A percentile compares a stretch with the other conserved stretches of the same genome.
Evolutionary conservation across 1,140 invertebrate species (phyloP).

Genomic region (Thalassaphorura encarpata): DNA sequence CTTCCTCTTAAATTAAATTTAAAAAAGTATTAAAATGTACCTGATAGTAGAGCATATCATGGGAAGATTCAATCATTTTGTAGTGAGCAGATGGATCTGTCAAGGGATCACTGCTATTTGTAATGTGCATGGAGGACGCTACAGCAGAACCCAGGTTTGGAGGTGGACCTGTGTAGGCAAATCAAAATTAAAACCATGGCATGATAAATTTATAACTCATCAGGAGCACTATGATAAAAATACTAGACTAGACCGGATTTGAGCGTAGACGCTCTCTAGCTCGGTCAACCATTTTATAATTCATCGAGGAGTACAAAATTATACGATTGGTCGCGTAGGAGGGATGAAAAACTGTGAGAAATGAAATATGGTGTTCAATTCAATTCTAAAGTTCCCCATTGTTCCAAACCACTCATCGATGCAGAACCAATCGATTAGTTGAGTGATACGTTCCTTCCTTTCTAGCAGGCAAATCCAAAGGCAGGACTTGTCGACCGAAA

Average conservation of each 20-base stretch:
- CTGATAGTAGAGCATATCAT: constrained; percentile 57
- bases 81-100: constrained; percentile 27
- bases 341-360: too few species aligned
- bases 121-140: constrained; percentile 66
- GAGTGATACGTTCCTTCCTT: too few species aligned
- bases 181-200: neutral
- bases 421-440: too few species aligned
- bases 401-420: too few species aligned
- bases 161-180: constrained; percentile 10
- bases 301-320: neutral
- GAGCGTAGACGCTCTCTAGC: neutral
- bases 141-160: constrained; percentile 56
- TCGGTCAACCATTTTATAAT: neutral
- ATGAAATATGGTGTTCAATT: too few species aligned
- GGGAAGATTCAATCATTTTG: constrained; percentile 40
- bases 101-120: constrained; percentile 38
- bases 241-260: constrained; percentile 5
- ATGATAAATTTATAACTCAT: too few species aligned
- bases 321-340: too few species aligned
- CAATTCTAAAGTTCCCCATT: too few species aligned
- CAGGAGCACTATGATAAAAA: neutral
- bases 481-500: too few species aligned
- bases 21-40: constrained; percentile 36
- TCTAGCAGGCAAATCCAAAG: too few species aligned
- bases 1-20: too few species aligned